Percentiles rank a stretch among this genome's conserved stretches.
These are phyloP conservation scores for Myiothlypis chrysogaster DNA, from an alignment of 2,797 vertebrate genomes.

Conservation along the genomic window DNA sequence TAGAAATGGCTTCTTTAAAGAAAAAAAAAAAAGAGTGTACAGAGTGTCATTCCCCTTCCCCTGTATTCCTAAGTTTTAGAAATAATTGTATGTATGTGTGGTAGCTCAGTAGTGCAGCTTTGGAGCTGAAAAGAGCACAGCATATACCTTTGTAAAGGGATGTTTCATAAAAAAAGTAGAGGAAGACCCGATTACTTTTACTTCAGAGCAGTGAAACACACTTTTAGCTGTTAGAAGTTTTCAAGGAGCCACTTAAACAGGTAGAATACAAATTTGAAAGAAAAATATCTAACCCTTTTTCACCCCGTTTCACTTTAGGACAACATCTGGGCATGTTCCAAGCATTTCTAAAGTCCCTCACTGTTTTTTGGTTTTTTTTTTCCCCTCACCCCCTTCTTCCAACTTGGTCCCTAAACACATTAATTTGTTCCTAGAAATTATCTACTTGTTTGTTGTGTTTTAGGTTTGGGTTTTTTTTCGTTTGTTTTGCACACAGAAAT, in stretches of 20 bases:
- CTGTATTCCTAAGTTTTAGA: neutral
- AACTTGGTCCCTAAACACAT: neutral
- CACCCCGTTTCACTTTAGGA: neutral
- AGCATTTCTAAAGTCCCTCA: neutral
- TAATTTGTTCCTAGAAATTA: conserved; percentile 33
- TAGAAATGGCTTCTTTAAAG: neutral
- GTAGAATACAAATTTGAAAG: conserved; percentile 7
- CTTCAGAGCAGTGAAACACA: neutral
- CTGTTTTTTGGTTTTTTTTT: neutral
- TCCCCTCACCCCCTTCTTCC: neutral
- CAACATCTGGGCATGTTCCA: neutral
- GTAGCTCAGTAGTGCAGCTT: neutral
- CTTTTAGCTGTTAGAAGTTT: neutral
- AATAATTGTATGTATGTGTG: neutral
- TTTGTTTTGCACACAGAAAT: neutral
- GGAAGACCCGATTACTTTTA: neutral
- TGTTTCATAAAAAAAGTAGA: neutral
- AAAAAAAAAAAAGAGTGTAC: neutral
- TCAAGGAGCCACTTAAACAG: neutral
- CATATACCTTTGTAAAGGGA: neutral
- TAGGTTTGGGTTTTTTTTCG: neutral
- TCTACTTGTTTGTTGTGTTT: neutral
- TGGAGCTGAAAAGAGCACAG: neutral
- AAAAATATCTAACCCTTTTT: conserved; percentile 9
- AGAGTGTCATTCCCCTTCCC: neutral